Conservation (phyloP, 2,888 invertebrate species). For the Bombyx huttoni region DNA sequence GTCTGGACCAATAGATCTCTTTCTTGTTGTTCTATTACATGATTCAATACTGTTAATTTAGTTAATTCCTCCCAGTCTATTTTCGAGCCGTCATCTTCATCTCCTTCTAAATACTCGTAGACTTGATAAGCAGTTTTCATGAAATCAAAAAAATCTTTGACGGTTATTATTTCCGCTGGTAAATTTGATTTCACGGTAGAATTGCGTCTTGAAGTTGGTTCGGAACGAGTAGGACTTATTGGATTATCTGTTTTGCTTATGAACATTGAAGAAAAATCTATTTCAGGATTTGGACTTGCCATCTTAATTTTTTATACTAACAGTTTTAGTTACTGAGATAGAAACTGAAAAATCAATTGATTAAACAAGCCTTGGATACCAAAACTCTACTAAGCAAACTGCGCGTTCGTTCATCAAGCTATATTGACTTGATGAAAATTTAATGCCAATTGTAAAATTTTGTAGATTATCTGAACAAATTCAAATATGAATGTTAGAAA, state of each 20-base stretch:
- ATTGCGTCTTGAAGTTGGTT: conserved; percentile 29
- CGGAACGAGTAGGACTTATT: conserved; percentile 31
- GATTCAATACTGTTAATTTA: conserved; percentile 59
- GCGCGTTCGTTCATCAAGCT: too few relatives aligned
- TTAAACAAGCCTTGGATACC: conserved; percentile 29
- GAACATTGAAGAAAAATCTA: conserved; percentile 51
- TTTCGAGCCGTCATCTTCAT: conserved; percentile 50
- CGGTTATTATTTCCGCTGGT: conserved; percentile 75
- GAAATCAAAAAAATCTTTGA: conserved; percentile 80
- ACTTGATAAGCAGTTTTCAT: conserved; percentile 82
- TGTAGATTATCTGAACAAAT: too few relatives aligned
- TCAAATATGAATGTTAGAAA: too few relatives aligned
- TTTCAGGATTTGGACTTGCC: conserved; percentile 45
- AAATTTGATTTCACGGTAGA: conserved; percentile 24
- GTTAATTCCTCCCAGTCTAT: conserved; percentile 69
- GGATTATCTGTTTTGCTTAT: conserved; percentile 30
- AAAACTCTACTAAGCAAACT: not conserved
- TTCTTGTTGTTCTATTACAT: conserved; percentile 59
- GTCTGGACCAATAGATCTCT: conserved; percentile 53
- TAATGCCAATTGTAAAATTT: too few relatives aligned
- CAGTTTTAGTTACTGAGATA: too few relatives aligned
- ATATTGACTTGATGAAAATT: too few relatives aligned
- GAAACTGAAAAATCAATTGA: conserved; percentile 23
- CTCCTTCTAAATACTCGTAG: conserved; percentile 57
- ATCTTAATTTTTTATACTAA: conserved; percentile 19